phyloP scores from a whole-genome alignment of 2,113 vertebrate genomes.

The Polypterus senegalus region DNA sequence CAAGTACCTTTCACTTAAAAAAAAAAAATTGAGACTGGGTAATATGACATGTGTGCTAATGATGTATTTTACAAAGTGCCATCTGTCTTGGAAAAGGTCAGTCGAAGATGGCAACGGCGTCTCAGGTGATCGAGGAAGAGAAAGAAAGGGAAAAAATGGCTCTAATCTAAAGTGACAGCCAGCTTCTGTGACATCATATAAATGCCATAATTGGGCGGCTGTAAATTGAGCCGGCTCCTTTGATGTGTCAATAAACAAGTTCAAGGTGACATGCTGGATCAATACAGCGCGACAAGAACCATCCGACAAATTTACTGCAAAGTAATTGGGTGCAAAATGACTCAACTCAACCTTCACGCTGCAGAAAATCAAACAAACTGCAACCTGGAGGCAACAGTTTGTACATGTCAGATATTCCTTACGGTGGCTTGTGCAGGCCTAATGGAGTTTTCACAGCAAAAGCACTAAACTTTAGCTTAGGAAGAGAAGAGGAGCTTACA shows the following conservation, averaged over 20 bases:
- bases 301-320: constrained; percentile 97
- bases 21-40: constrained; percentile 42
- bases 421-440: constrained; percentile 43
- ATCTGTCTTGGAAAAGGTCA: constrained; percentile 75
- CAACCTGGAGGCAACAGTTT: constrained; percentile 50
- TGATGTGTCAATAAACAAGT: constrained; percentile 99
- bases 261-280: constrained; percentile 98
- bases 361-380: constrained; percentile 57
- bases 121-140: constrained; percentile 45
- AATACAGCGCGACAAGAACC: constrained; percentile 91
- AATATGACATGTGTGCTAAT: constrained; percentile 67
- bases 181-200: constrained; percentile 88
- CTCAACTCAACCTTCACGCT: constrained; percentile 76
- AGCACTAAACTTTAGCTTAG: constrained; percentile 5
- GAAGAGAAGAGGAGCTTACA: background rate
- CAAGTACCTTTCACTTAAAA: constrained; percentile 56
- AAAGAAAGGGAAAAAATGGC: constrained; percentile 41
- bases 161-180: constrained; percentile 64
- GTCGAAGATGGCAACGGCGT: constrained; percentile 54
- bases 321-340: constrained; percentile 95
- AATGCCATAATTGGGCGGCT: constrained; percentile 96
- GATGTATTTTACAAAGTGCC: constrained; percentile 66
- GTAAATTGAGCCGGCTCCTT: constrained; percentile 83
- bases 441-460: constrained; percentile 42
- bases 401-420: constrained; percentile 55